Conservation (phyloP, 30 jellyfish, hydroid and myxozoan genomes). For the Mastigias papua region DNA sequence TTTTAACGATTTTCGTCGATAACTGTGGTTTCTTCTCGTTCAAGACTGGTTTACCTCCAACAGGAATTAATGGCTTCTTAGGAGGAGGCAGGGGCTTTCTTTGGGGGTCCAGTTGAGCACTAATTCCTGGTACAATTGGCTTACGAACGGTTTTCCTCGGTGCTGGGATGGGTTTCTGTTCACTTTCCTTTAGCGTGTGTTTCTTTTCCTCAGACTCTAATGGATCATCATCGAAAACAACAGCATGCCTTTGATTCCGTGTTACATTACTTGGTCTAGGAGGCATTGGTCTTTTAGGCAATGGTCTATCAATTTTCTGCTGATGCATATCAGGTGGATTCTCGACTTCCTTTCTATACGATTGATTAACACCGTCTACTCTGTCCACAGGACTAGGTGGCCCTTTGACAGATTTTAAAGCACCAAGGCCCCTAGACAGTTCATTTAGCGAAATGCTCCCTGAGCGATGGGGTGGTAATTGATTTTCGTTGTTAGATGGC, state of each 20-base stretch:
- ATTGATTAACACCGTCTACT: background rate
- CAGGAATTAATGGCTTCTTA: constrained; percentile 19
- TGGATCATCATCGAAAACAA: constrained; percentile 1
- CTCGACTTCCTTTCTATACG: constrained; percentile 10
- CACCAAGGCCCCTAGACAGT: constrained; percentile 45
- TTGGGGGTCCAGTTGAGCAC: constrained; percentile 18
- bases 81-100: constrained; percentile 48
- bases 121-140: constrained; percentile 6
- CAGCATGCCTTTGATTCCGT: constrained; percentile 27
- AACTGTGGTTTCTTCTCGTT: constrained; percentile 73
- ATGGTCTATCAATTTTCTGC: constrained; percentile 46
- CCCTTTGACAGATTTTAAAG: constrained; percentile 36
- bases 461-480: constrained; percentile 16
- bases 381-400: constrained; percentile 40
- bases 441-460: constrained; percentile 53
- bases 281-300: constrained; percentile 47
- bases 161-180: constrained; percentile 70
- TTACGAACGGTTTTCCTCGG: constrained; percentile 59
- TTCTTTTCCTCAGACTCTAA: background rate
- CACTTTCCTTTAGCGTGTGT: background rate
- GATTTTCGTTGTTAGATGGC: constrained; percentile 8
- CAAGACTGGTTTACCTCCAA: constrained; percentile 35
- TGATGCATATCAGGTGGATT: background rate
- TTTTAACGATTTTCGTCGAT: constrained; percentile 19
- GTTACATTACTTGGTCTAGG: constrained; percentile 17